A percentile compares a stretch with the other conserved stretches of the same genome.
phyloP scores from a whole-genome alignment of 2,888 invertebrate genomes.

The Diplolepis rosae region DNA sequence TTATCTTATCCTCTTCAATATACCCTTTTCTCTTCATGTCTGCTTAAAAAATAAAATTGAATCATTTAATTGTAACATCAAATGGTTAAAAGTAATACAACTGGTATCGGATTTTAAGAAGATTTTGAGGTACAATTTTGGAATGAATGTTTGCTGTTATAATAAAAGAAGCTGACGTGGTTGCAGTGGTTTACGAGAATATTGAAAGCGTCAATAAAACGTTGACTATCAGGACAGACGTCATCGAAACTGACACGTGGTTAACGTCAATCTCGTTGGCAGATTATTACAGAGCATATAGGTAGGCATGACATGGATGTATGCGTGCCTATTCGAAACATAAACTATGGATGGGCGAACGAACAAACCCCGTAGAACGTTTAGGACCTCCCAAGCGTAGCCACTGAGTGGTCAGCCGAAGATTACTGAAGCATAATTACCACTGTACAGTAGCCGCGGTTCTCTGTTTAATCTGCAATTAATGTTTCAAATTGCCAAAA shows the following conservation, averaged over 20 bases:
- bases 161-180: slow-evolving; percentile 1
- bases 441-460: slow-evolving; percentile 56
- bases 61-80: neutral
- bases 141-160: neutral
- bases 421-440: slow-evolving; percentile 71
- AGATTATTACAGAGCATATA: slow-evolving; percentile 50
- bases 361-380: slow-evolving; percentile 58
- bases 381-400: slow-evolving; percentile 60
- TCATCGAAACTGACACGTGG: slow-evolving; percentile 51
- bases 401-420: slow-evolving; percentile 67
- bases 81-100: neutral
- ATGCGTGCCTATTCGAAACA: slow-evolving; percentile 39
- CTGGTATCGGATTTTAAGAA: neutral
- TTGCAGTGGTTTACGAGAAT: neutral
- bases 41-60: too few relatives aligned
- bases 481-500: slow-evolving; percentile 71
- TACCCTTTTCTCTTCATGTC: too few relatives aligned
- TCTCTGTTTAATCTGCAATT: slow-evolving; percentile 72
- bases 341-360: slow-evolving; percentile 61
- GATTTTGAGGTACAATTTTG: neutral
- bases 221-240: slow-evolving; percentile 25
- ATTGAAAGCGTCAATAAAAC: slow-evolving; percentile 24
- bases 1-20: too few relatives aligned
- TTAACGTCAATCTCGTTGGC: slow-evolving; percentile 53
- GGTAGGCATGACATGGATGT: slow-evolving; percentile 35